Evolutionary conservation across 1,140 invertebrate species (phyloP), one percentile per base, ranked within the genome.

Genomic region (Theocolax elegans): DNA sequence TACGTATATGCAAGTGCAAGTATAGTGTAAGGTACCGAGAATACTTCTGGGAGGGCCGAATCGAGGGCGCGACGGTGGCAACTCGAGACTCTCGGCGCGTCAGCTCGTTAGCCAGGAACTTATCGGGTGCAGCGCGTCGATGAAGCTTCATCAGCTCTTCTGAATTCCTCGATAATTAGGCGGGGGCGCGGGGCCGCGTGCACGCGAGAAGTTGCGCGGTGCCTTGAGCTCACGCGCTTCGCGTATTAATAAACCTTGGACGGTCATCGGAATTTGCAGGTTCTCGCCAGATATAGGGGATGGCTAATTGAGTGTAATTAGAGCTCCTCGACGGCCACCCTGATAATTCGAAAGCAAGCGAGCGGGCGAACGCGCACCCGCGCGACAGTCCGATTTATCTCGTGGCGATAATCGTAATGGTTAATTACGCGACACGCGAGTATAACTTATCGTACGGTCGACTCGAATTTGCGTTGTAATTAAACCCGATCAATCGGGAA

Each of bases 401-500:
- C 27, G 7, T 6, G 10, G 19, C 64, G 63, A 72, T 67, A 67
- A 72, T 67, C 63, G 58, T 72, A 72, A 53, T 63, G 64, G 63
- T 67, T 72, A 72, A 72, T 38, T 60, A 59, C 31, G 27, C 48
- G 63, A 58, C 65, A 44, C 15, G 15, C 1, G 15, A 1, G 27
- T 15, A 4, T 44, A 15, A 17, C 12, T 44, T 15, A 44, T 44
- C 3, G 42, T 44, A 15, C 12, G n/a, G n/a, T 17, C n/a, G 42
- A 17, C 15, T 29, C 44, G 19, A 56, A 62, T 72, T 58, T 19
- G 65, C 31, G 64, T 72, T 64, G 38, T 63, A 72, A 72, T 72
- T 67, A 72, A 44, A 72, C 42, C 9, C 63, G 48, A 66, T 66
- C 70, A 59, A 72, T 66, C 56, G 53, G 35, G 21, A 62, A 72